Evolutionary conservation across 2,797 vertebrate genomes (phyloP), one percentile per base, ranked within the genome.

Genomic region (Tokudaia tokunoshimensis): DNA sequence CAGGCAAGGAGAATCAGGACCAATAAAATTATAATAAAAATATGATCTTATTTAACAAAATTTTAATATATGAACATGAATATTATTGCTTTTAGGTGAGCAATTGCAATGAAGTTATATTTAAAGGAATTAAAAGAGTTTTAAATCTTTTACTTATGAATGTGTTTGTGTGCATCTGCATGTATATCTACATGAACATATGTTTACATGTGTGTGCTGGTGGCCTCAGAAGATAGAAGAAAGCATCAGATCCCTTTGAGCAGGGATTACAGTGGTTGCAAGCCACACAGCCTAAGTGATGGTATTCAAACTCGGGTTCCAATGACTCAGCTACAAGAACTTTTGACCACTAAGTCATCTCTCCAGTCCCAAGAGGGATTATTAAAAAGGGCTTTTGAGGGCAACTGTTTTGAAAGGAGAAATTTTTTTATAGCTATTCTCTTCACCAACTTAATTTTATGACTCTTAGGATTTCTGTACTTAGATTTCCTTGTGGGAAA

Each of bases 21-120:
- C 91, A 85, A 55, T 67, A 63, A 94, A 95, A 86, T 76, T 70
- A 57, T 80, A 61, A 55, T n/a, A 47, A 59, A 89, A 92, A 74
- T 4, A 0, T 47, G 47, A 80, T 65, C 22, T 67, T 88, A 83
- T 84, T 76, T 75, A 76, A 34, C 89, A 0, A 12, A 90, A 22
- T 44, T 85, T 96, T 85, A 83, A 88, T 26, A 15, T 70, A 15
- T 70, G 65, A 89, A 22, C 44, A 44, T 75, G 59, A 92, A 61
- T 24, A n/a, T 17, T 37, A 20, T 72, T 92, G 65, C 12, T 83
- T 96, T 96, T 31, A 24, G 20, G 41, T 63, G 5, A 44, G 29
- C 80, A 44, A 50, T 96, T 87, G 19, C 34, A 92, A 85, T 80
- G 59, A 84, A 93, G 26, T 3, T 5, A 50, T 8, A 6, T 81